phyloP scores from a whole-genome alignment of 2,888 invertebrate species.

The Sarcophaga caerulescens region DNA sequence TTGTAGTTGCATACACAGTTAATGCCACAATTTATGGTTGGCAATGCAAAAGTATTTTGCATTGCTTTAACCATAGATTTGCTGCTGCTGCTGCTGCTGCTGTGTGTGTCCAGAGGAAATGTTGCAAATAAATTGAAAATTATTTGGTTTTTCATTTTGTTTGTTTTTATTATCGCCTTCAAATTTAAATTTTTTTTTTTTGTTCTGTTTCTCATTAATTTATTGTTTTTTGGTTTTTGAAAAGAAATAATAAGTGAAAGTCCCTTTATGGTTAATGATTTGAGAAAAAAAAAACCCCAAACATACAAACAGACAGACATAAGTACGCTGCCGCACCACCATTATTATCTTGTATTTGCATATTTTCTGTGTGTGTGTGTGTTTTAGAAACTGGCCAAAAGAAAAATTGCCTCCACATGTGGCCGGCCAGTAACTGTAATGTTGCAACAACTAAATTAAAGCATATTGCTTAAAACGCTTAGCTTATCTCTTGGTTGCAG shows the following conservation, averaged over 20 bases:
- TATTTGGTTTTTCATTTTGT: constrained; percentile 27
- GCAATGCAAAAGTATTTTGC: background rate
- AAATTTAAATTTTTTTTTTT: background rate
- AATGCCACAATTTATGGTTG: constrained; percentile 59
- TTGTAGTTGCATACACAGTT: constrained; percentile 30
- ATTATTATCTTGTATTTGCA: constrained; percentile 49
- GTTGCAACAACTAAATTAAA: constrained; percentile 54
- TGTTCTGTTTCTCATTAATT: constrained; percentile 44
- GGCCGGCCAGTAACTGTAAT: constrained; percentile 1
- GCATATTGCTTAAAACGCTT: background rate
- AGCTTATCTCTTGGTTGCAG: background rate
- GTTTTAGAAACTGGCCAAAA: constrained; percentile 10
- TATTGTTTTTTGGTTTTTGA: constrained; percentile 44
- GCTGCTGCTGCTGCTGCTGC: background rate
- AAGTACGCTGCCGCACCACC: too few relatives aligned
- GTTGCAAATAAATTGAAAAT: constrained; percentile 65
- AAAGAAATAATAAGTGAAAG: constrained; percentile 66
- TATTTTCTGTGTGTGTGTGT: background rate
- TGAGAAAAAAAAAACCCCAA: constrained; percentile 26
- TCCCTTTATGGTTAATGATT: constrained; percentile 62
- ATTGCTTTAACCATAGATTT: background rate
- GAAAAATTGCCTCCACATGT: constrained; percentile 12
- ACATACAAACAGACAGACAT: too few relatives aligned
- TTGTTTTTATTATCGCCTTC: constrained; percentile 26
- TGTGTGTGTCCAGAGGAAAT: constrained; percentile 56